phyloP scores from a whole-genome alignment of 2,888 invertebrate genomes.

The Diaphora mendica region DNA sequence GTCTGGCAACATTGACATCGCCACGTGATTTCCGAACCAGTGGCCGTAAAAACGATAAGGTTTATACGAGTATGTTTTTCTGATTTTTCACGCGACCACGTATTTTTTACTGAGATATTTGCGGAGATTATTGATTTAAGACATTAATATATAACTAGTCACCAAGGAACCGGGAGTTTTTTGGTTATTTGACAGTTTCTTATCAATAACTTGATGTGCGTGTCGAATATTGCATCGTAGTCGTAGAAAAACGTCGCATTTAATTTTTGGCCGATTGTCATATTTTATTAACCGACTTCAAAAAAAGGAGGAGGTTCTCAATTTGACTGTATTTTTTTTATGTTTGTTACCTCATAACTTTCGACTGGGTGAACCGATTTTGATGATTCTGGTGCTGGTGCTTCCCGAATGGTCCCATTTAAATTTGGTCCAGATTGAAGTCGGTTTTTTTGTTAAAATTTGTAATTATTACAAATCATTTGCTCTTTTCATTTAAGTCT shows the following conservation, averaged over 20 bases:
- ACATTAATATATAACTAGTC: background rate
- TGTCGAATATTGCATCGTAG: background rate
- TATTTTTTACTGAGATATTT: slow-evolving; percentile 27
- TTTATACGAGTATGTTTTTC: slow-evolving; percentile 40
- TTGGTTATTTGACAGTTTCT: background rate
- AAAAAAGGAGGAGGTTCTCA: too few species aligned
- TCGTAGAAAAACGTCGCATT: too few species aligned
- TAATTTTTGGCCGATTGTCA: too few species aligned
- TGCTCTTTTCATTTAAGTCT: too few species aligned
- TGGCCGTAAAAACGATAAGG: slow-evolving; percentile 50
- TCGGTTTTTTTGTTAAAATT: too few species aligned
- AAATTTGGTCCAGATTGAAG: too few species aligned
- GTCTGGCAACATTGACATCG: slow-evolving; percentile 35
- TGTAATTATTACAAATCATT: background rate
- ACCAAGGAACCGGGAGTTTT: background rate
- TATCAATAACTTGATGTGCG: background rate
- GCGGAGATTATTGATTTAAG: background rate
- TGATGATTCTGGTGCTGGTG: too few species aligned
- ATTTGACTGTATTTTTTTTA: too few species aligned
- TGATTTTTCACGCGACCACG: slow-evolving; percentile 22
- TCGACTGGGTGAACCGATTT: too few species aligned
- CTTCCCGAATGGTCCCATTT: too few species aligned
- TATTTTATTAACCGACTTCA: too few species aligned
- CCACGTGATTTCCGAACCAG: slow-evolving; percentile 44
- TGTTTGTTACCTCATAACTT: too few species aligned